Evolutionary conservation across 2,888 invertebrate species (phyloP).

Genomic region (Zygogramma bicolorata): DNA sequence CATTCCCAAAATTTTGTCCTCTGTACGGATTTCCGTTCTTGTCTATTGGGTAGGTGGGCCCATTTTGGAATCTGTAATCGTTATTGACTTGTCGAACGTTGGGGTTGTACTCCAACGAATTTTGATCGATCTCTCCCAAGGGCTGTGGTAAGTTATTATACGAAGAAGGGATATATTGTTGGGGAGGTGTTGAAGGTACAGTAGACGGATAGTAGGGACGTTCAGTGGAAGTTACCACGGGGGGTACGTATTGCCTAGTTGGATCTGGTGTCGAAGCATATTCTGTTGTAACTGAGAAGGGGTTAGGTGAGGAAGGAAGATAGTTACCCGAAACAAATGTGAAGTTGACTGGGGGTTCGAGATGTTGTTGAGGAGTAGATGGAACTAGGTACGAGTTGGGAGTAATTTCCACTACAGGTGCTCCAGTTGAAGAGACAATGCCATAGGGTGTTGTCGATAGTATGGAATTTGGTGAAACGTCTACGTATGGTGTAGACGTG

Average conservation of each 20-base stretch:
- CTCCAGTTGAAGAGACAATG: constrained; percentile 23
- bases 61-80: constrained; percentile 62
- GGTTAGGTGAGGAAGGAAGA: constrained; percentile 6
- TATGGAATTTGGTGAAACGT: constrained; percentile 47
- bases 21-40: constrained; percentile 60
- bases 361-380: neutral
- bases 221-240: constrained; percentile 25
- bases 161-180: constrained; percentile 56
- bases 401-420: constrained; percentile 38
- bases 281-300: neutral
- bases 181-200: constrained; percentile 59
- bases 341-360: constrained; percentile 22
- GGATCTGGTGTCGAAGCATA: constrained; percentile 11
- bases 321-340: constrained; percentile 17
- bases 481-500: constrained; percentile 47
- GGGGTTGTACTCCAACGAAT: constrained; percentile 57
- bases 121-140: constrained; percentile 46
- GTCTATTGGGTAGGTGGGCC: constrained; percentile 65
- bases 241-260: neutral
- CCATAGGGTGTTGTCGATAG: constrained; percentile 11
- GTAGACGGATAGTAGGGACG: constrained; percentile 57
- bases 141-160: constrained; percentile 40
- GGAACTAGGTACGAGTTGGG: constrained; percentile 31
- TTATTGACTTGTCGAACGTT: constrained; percentile 56
- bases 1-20: constrained; percentile 68